Evolutionary conservation across 2,888 invertebrate species (phyloP), one percentile per base, ranked within the genome.

Genomic region (Athripsodes cinereus): DNA sequence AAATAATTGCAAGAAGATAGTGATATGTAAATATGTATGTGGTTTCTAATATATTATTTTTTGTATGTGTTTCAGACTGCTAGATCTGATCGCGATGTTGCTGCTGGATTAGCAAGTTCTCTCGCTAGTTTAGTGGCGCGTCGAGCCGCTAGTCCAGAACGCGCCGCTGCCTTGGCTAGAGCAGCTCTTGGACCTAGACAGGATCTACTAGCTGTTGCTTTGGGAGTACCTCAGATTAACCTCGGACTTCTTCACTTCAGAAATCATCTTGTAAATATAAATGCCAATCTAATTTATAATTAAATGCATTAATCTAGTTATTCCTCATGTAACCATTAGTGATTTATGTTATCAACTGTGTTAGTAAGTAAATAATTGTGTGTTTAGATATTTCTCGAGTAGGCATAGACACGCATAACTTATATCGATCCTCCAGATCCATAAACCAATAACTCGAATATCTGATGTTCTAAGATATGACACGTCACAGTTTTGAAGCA

Each of bases 161-260:
- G 72, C 47, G 59, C 26, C 20, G 75, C 74, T n/a, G 74, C 74
- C 5, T 71, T 64, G 22, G 62, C 61, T 19, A 62, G 73, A 55
- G 72, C 74, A 0, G 74, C 73, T 0, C 71, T 78, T 20, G 67
- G 69, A 1, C 74, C 77, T 5, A 70, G 76, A 1, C 75, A 75
- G 51, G 51, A 55, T 34, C 53, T 65, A 44, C 74, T 75, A 26
- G 78, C 79, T 55, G 74, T 78, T 20, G 79, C 78, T 0, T 72
- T 78, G 10, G 78, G 78, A 55, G 75, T 81, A 6, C 79, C 80
- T 10, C 75, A 78, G 55, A 71, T 81, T 18, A 75, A 80, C 61
- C 74, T 79, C 13, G 74, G 77, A 57, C 73, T 80, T 22, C 71
- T 68, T 11, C 68, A 68, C 53, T 70, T 81, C 58, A 55, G 59